Evolutionary conservation across 2,888 invertebrate species (phyloP).

Genomic region (Hydriomena furcata): DNA sequence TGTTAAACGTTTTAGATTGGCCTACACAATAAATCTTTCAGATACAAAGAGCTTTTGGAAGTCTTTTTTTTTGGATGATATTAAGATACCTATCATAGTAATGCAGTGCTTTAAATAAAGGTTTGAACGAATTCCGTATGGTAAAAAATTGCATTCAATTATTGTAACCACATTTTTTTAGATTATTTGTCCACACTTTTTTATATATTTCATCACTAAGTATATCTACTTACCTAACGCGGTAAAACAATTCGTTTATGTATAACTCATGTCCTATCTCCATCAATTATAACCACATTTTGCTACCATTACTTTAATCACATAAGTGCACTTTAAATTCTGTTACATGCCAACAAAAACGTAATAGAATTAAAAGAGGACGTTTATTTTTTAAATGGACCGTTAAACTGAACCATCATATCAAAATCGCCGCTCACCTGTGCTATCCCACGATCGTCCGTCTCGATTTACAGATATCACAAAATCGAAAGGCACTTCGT

Average conservation of each 20-base stretch:
- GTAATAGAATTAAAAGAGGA: conserved; percentile 22
- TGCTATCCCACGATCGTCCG: conserved; percentile 75
- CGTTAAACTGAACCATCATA: conserved; percentile 65
- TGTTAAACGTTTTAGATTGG: conserved; percentile 55
- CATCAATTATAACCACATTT: too few relatives aligned
- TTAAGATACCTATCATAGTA: conserved; percentile 16
- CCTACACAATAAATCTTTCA: conserved; percentile 55
- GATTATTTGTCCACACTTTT: too few relatives aligned
- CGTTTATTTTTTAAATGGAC: conserved; percentile 53
- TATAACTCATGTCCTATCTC: too few relatives aligned
- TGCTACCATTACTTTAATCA: too few relatives aligned
- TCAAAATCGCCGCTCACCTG: conserved; percentile 73
- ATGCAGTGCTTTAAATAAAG: conserved; percentile 6
- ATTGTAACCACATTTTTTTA: too few relatives aligned
- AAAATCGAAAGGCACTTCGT: conserved; percentile 76
- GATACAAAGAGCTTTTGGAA: conserved; percentile 40
- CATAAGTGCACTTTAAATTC: too few relatives aligned
- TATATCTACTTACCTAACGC: too few relatives aligned
- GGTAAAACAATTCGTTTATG: too few relatives aligned
- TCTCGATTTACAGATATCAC: conserved; percentile 75
- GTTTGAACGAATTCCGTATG: neutral
- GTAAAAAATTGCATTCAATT: neutral
- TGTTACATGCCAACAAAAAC: too few relatives aligned
- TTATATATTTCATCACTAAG: too few relatives aligned
- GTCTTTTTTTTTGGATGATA: conserved; percentile 38